Conservation (phyloP, 2,797 vertebrate species). For the Pempheris klunzingeri region DNA sequence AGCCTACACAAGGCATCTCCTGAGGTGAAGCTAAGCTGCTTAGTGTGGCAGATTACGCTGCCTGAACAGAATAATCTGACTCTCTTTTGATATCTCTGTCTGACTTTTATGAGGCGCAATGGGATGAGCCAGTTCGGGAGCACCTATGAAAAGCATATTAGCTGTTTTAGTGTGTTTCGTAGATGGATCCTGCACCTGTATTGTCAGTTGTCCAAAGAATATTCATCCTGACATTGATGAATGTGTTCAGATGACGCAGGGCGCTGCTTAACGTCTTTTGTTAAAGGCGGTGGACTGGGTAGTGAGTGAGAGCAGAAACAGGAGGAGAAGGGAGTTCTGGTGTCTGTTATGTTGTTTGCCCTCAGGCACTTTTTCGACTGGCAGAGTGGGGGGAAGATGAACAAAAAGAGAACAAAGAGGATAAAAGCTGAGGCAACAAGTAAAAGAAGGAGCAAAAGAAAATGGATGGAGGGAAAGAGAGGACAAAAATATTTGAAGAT, state of each 20-base stretch:
- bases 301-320: slow-evolving; percentile 66
- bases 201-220: slow-evolving; percentile 63
- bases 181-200: slow-evolving; percentile 67
- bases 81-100: slow-evolving; percentile 66
- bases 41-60: slow-evolving; percentile 61
- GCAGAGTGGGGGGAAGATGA: slow-evolving; percentile 15
- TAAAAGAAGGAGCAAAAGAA: slow-evolving; percentile 42
- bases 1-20: slow-evolving; percentile 48
- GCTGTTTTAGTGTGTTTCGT: slow-evolving; percentile 12
- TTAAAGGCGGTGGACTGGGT: slow-evolving; percentile 52
- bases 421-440: slow-evolving; percentile 46
- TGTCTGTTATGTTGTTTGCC: slow-evolving; percentile 71
- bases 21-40: slow-evolving; percentile 63
- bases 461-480: slow-evolving; percentile 38
- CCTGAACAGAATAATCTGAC: slow-evolving; percentile 55
- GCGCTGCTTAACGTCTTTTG: slow-evolving; percentile 59
- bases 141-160: slow-evolving; percentile 33
- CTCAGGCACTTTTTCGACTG: slow-evolving; percentile 61
- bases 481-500: slow-evolving; percentile 40
- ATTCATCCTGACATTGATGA: slow-evolving; percentile 70
- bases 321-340: slow-evolving; percentile 69
- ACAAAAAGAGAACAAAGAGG: slow-evolving; percentile 44
- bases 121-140: slow-evolving; percentile 45
- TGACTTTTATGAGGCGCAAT: slow-evolving; percentile 45
- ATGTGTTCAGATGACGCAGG: slow-evolving; percentile 60